A percentile compares a stretch with the other conserved stretches of the same genome.
Conservation (phyloP, 1,140 invertebrate species). For the Epicauta chinensis region DNA sequence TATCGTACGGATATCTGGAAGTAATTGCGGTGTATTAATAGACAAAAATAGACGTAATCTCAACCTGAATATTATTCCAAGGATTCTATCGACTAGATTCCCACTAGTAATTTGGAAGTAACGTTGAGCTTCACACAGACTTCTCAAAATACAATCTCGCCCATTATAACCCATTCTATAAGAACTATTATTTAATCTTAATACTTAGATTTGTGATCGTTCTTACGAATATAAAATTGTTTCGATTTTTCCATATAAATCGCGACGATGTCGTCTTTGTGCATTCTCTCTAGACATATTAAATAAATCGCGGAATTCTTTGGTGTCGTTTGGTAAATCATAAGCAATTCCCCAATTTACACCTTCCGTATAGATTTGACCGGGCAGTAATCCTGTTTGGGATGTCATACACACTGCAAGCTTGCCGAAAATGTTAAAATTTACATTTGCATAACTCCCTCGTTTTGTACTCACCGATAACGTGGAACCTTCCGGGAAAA, state of each 20-base stretch:
- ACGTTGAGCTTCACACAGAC: slow-evolving; percentile 66
- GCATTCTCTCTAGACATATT: slow-evolving; percentile 37
- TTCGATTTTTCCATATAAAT: slow-evolving; percentile 62
- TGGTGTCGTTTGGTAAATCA: slow-evolving; percentile 63
- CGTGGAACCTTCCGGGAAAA: slow-evolving; percentile 61
- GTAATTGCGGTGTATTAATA: slow-evolving; percentile 1
- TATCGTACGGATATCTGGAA: neutral
- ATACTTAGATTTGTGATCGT: too few relatives aligned
- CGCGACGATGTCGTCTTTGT: slow-evolving; percentile 50
- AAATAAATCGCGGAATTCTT: slow-evolving; percentile 44
- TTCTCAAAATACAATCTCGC: slow-evolving; percentile 60
- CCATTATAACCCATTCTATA: slow-evolving; percentile 53
- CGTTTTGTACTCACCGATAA: slow-evolving; percentile 7
- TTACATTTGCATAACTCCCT: neutral
- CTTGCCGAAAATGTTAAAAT: neutral
- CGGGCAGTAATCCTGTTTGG: slow-evolving; percentile 10
- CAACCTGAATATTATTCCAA: slow-evolving; percentile 11
- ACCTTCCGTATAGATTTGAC: slow-evolving; percentile 52
- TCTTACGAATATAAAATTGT: slow-evolving; percentile 62
- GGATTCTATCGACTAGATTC: slow-evolving; percentile 4
- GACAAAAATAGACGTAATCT: neutral
- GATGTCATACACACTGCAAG: slow-evolving; percentile 3
- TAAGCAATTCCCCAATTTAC: slow-evolving; percentile 73
- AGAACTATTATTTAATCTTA: neutral
- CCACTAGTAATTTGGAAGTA: slow-evolving; percentile 38